These are phyloP conservation scores for Synergus japonicus DNA, from an alignment of 2,888 invertebrate genomes.

Conservation along the genomic window DNA sequence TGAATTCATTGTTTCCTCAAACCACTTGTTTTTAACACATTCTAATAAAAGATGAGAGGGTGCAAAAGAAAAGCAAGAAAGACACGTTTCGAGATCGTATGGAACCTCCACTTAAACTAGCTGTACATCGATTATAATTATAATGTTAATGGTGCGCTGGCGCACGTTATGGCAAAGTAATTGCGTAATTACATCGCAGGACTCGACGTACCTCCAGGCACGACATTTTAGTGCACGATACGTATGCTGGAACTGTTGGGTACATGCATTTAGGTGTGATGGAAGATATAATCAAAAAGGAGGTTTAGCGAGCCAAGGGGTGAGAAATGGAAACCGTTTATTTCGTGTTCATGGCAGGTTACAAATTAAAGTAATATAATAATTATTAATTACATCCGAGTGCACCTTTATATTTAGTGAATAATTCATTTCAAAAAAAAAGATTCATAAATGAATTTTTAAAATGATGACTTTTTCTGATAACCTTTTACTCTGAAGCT, in stretches of 20 bases:
- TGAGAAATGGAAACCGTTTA: slow-evolving; percentile 41
- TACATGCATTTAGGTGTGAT: slow-evolving; percentile 31
- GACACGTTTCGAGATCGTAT: slow-evolving; percentile 42
- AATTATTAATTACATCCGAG: slow-evolving; percentile 9
- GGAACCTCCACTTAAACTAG: slow-evolving; percentile 48
- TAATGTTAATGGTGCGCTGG: slow-evolving; percentile 55
- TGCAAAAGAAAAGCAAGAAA: neutral
- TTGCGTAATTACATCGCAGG: slow-evolving; percentile 59
- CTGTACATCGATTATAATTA: slow-evolving; percentile 57
- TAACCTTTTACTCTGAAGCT: neutral
- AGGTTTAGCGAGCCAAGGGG: slow-evolving; percentile 33
- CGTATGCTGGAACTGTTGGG: neutral
- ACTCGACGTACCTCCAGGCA: slow-evolving; percentile 47
- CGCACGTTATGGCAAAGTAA: slow-evolving; percentile 59
- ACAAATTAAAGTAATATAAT: slow-evolving; percentile 23
- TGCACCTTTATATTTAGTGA: neutral
- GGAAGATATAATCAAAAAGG: slow-evolving; percentile 40
- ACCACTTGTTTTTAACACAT: slow-evolving; percentile 6
- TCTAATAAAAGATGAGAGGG: slow-evolving; percentile 7
- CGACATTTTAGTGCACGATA: slow-evolving; percentile 34
- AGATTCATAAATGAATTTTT: neutral
- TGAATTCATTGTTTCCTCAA: slow-evolving; percentile 36
- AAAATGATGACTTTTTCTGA: neutral
- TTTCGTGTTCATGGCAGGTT: slow-evolving; percentile 30
- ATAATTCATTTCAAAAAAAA: neutral